Conservation (phyloP, 2,888 invertebrate species). For the Polietes domitor region DNA sequence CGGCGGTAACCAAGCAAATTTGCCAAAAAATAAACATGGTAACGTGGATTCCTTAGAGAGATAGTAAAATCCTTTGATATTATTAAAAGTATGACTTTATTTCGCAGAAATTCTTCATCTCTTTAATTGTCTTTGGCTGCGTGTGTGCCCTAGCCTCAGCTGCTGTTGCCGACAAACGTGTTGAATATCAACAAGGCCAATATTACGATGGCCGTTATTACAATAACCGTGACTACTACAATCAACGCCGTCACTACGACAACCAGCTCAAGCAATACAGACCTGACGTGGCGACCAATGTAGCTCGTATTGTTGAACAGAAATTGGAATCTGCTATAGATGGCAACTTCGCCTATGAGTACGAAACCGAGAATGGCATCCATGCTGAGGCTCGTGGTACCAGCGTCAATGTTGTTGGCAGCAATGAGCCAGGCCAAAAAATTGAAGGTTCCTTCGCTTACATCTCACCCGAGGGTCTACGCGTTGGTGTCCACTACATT, state of each 20-base stretch:
- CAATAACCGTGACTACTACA: conserved; percentile 73
- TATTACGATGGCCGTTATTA: conserved; percentile 72
- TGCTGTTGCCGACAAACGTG: conserved; percentile 47
- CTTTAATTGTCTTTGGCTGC: not conserved
- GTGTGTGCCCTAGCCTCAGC: not conserved
- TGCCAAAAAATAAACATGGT: conserved; percentile 34
- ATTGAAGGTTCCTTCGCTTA: conserved; percentile 77
- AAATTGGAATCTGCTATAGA: conserved; percentile 69
- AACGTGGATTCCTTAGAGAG: not conserved
- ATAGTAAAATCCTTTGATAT: not conserved
- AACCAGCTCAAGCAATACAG: conserved; percentile 73
- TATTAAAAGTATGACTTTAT: conserved; percentile 1
- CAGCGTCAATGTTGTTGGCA: conserved; percentile 68
- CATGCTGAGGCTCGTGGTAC: conserved; percentile 75
- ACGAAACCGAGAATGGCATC: conserved; percentile 78
- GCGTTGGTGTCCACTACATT: conserved; percentile 75
- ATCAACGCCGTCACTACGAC: conserved; percentile 73
- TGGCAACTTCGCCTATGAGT: conserved; percentile 74
- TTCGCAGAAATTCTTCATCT: conserved; percentile 44
- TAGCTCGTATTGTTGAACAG: conserved; percentile 73
- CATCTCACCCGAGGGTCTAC: conserved; percentile 76
- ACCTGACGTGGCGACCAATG: conserved; percentile 70
- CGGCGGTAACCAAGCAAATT: conserved; percentile 6
- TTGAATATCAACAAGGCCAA: conserved; percentile 69
- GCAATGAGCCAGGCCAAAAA: conserved; percentile 69